Evolutionary conservation across 2,888 invertebrate species (phyloP), one percentile per base, ranked within the genome.

Genomic region (Ornithoptera priamus): DNA sequence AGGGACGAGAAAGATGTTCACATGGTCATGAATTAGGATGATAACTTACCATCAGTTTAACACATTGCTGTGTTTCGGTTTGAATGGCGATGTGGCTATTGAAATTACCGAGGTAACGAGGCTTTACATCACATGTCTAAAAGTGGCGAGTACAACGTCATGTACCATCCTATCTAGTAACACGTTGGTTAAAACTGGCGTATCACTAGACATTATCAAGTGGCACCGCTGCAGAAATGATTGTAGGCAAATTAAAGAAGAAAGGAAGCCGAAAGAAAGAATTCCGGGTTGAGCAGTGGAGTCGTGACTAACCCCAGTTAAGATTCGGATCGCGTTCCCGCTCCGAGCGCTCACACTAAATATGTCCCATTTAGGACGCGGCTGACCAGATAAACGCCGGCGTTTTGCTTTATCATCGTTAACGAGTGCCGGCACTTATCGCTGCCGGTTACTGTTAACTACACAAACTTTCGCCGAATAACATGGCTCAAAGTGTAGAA

Each of bases 231-330:
- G 20, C 20, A 57, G 20, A 20, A 20, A 57, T 20, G 20, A 20
- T n/a, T 57, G 20, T 18, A 10, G 8, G 57, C 20, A 57, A 57
- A 57, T 57, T 57, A 57, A 20, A 57, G 6, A 39, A 39, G 10
- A 39, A 39, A 39, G 30, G n/a, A 18, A 18, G 15, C n/a, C 57
- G 6, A 20, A 20, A 57, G 50, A 15, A 61, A 61, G 12, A n/a
- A 50, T 24, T 57, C 57, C 39, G 57, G 22, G 8, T 20, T 7
- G 56, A n/a, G 64, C 36, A 36, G 20, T 39, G 56, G 24, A 57
- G 70, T 89, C 91, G 90, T 92, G 91, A 91, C 89, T 86, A 80
- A 79, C 72, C 77, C 85, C 88, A 85, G 83, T 91, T 90, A 85
- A 88, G 88, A 92, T 92, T 89, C 88, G 74, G 79, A 90, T 89